These are phyloP conservation scores for Ivindomyrus marchei DNA, from an alignment of 2,113 vertebrate species.

Conservation along the genomic window DNA sequence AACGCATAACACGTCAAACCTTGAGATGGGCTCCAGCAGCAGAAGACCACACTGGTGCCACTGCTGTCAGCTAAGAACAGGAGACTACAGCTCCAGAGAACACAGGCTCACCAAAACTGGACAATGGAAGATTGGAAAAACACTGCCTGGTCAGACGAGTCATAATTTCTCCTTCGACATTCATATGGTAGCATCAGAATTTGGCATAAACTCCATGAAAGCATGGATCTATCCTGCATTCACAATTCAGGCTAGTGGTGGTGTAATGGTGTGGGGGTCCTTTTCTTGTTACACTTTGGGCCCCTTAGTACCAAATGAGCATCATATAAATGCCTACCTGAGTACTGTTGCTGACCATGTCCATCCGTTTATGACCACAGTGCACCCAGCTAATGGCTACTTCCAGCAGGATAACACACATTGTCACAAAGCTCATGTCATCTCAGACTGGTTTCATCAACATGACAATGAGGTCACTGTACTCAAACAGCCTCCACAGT, in stretches of 20 bases:
- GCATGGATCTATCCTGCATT: too few species aligned
- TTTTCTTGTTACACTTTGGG: neutral
- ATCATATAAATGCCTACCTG: neutral
- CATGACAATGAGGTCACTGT: too few species aligned
- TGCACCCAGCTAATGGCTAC: too few species aligned
- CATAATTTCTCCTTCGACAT: neutral
- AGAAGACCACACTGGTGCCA: neutral
- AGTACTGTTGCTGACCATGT: too few species aligned
- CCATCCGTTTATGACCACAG: too few species aligned
- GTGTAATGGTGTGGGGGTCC: neutral
- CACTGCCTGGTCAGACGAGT: neutral
- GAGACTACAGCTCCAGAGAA: neutral
- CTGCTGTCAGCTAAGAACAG: neutral
- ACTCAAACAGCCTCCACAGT: too few species aligned
- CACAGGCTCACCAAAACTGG: neutral
- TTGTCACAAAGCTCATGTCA: too few species aligned
- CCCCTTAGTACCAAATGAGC: neutral
- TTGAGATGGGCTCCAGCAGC: neutral
- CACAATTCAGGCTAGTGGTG: too few species aligned
- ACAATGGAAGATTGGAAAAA: neutral
- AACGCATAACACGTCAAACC: neutral
- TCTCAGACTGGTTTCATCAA: too few species aligned
- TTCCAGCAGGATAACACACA: too few species aligned
- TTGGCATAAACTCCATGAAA: too few species aligned
- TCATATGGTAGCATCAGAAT: neutral